Evolutionary conservation across 2,113 vertebrate species (phyloP), one percentile per base, ranked within the genome.

Genomic region (Lophochroa leadbeateri): DNA sequence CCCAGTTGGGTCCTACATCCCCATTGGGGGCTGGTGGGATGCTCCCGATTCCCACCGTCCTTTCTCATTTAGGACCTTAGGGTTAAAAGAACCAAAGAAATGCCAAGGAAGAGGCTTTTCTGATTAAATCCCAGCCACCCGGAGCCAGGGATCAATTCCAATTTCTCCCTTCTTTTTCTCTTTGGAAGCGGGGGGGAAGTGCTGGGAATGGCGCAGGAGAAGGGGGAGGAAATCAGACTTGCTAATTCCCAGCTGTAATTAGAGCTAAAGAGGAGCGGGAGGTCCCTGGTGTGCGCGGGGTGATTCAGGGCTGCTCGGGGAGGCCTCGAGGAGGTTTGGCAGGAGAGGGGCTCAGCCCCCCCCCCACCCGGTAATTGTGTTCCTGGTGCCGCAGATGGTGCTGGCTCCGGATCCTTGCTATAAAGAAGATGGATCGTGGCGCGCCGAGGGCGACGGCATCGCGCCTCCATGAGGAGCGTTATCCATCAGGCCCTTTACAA

Each of bases 311-410:
- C 2, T 52, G 82, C 60, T 69, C 8, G 18, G 77, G 58, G 7
- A 89, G 88, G 72, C 74, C 23, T 49, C 71, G 9, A 39, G 47
- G 91, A 87, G 89, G 79, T 89, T 91, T 52, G 92, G 94, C 57
- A 69, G 86, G 82, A 81, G 25, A 82, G 23, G 55, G 75, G 41
- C 37, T 61, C 58, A 24, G 24, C 15, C 5, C 17, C 9, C 16
- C 4, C 49, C 37, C 37, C 37, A 8, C 31, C 24, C 4, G 2
- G 46, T 97, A 97, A 96, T 96, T 95, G 96, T 44, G 43, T 97
- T 94, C 86, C 93, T 90, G 94, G 96, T 88, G 96, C 75, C 86
- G 71, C 96, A 97, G 96, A 88, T 96, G 96, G 96, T 85, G 95
- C 94, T 21, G 94, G 94, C 92, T 82, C 82, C 5, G 41, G 77